Evolutionary conservation across 2,113 vertebrate genomes (phyloP).

Genomic region (Numenius arquata): DNA sequence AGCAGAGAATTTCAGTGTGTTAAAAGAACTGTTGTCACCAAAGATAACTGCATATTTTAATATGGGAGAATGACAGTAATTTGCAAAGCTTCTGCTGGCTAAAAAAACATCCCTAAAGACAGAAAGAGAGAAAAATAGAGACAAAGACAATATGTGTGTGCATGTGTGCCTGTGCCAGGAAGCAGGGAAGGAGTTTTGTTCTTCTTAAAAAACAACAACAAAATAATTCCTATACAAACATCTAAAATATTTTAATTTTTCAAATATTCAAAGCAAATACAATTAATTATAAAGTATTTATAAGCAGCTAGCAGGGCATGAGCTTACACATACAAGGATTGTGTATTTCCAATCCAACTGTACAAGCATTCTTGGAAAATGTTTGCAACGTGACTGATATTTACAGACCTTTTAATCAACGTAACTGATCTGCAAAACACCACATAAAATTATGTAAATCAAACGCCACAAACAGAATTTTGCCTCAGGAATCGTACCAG

Average conservation of each 20-base stretch:
- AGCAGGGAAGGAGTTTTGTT: neutral
- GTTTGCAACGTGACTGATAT: neutral
- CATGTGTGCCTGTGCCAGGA: neutral
- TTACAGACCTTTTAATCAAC: neutral
- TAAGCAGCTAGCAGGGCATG: neutral
- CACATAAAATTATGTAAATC: neutral
- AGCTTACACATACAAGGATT: fast-evolving
- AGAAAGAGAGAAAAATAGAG: neutral
- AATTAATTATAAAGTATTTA: neutral
- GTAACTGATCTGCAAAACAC: neutral
- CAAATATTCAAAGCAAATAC: neutral
- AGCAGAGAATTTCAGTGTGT: neutral
- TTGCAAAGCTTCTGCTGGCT: neutral
- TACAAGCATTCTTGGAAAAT: neutral
- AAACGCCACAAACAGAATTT: neutral
- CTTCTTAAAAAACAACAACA: neutral
- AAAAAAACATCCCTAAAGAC: neutral
- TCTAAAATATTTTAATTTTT: neutral
- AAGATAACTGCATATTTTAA: neutral
- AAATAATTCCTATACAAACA: neutral
- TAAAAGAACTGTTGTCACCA: neutral
- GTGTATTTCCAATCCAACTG: neutral
- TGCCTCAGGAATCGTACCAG: neutral
- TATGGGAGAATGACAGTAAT: neutral
- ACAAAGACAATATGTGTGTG: fast-evolving